Base-by-base conservation (phyloP, 1,140 invertebrate genomes). In the Neocloeon triangulifer region DNA sequence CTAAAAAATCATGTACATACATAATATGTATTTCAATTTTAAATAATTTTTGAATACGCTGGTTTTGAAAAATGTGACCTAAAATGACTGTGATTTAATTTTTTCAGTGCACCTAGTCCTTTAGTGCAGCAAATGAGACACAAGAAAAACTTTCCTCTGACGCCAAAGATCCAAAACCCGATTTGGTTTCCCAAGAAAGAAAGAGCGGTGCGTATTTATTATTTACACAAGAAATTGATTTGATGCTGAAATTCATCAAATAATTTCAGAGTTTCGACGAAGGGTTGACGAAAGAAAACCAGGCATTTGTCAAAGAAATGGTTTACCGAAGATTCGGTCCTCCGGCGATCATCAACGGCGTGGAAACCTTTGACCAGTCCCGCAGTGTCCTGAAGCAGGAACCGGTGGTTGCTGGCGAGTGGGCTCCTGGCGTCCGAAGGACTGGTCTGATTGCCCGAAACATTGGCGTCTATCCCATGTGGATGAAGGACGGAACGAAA, bases 391-490 rank as follows among this genome's bases (percentile, higher is more conserved):
- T 72, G n/a, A 69, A 64, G 50, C 48, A 61, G 25, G 59, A 65
- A 37, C 55, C 65, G 14, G 41, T 53, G 30, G 42, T 46, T 26
- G 43, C 55, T 43, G 52, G 55, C 10, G 49, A 68, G 43, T 91
- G 80, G 77, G 56, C 50, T 9, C 53, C 56, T 27, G 46, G 47
- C 2, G 64, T 69, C 5, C 56, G 59, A 37, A 61, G 92, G 45
- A 66, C 68, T 37, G 94, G 94, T 25, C 47, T 96, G 2, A 74
- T 98, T 48, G 88, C 76, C 0, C 64, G 73, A 32, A 98, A 98
- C 60, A 79, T 98, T 48, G 94, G 94, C 19, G 58, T 78, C 32
- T 74, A 91, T 51, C 86, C 86, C 9, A 58, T 96, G 49, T 98
- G 89, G 89, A 50, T 67, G 2, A 91, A 82, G 53, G 63, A 77